Base-by-base conservation (phyloP, 1,140 invertebrate genomes). In the Temnothorax curvispinosus region DNA sequence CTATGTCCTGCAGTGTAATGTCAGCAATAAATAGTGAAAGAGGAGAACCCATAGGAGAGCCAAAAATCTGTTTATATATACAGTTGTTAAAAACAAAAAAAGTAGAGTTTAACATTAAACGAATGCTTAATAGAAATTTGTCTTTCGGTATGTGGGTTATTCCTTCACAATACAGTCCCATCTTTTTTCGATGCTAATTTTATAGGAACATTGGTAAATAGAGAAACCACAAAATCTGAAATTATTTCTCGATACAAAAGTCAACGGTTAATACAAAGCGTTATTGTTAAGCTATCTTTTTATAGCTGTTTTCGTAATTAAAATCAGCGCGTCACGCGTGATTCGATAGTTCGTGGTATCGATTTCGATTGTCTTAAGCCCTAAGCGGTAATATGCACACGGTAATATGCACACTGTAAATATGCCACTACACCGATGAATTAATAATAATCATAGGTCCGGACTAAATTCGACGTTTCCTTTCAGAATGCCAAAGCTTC, bases 401-500 rank as follows among this genome's bases (percentile, higher is more conserved):
- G 3, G 38, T 41, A 41, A 41, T 6, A 27, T 27, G 27, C 27
- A 27, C 7, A 58, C 3, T 7, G 21, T 38, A 77, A 60, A 77
- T 60, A 41, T n/a, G 32, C 15, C 50, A 27, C 35, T 47, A 47
- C 15, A 44, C 11, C 11, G 74, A 44, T 21, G 58, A 21, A 50
- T 81, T 71, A 71, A 47, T n/a, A 18, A 54, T n/a, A 18, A 54
- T 38, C 5, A 18, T 2, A 15, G 5, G 13, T 56, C 21, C 1
- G 27, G 27, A 56, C 27, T 60, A 18, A 84, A 35, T 2, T 35
- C 41, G 52, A 76, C n/a, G 11, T 41, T 8, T 18, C 44, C 9
- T 96, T 96, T 84, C 96, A 99, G 99, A 99, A 99, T 93, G 98
- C 99, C 0, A 97, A 98, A 95, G 99, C 99, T 2, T 99, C 99